Conservation (phyloP, 2,113 vertebrate species). For the Mungos mungo region DNA sequence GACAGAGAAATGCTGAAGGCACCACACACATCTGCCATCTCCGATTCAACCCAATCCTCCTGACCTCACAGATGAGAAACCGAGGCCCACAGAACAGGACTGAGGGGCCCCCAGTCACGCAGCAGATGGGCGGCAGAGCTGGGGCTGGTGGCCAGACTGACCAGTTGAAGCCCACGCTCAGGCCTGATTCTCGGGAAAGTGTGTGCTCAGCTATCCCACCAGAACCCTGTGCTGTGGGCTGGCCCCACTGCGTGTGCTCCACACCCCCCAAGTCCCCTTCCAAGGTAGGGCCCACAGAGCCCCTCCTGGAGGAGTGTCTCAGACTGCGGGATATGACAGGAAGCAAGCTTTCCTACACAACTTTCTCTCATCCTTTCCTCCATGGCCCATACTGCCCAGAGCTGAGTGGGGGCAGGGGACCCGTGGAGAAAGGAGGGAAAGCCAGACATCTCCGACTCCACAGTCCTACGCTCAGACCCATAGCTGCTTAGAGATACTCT, state of each 20-base stretch:
- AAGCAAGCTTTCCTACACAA: too few species aligned
- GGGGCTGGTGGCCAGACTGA: neutral
- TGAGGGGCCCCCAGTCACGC: neutral
- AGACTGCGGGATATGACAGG: accelerated
- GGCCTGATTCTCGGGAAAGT: neutral
- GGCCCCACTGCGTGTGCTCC: neutral
- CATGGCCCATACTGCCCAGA: neutral
- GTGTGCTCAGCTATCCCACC: neutral
- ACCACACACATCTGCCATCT: neutral
- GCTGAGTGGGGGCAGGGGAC: neutral
- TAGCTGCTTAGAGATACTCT: neutral
- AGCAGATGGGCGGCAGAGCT: too few species aligned
- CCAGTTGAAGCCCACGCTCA: neutral
- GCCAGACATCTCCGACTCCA: neutral
- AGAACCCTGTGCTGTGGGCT: neutral
- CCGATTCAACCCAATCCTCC: neutral
- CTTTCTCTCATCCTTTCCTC: neutral
- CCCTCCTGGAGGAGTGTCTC: neutral
- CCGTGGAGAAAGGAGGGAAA: neutral
- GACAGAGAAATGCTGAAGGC: neutral
- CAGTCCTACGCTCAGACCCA: neutral
- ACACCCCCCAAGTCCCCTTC: too few species aligned
- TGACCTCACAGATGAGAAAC: neutral
- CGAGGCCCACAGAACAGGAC: neutral
- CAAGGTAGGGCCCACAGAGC: neutral